Evolutionary conservation across 2,113 vertebrate genomes (phyloP).

Genomic region (Hipposideros armiger): DNA sequence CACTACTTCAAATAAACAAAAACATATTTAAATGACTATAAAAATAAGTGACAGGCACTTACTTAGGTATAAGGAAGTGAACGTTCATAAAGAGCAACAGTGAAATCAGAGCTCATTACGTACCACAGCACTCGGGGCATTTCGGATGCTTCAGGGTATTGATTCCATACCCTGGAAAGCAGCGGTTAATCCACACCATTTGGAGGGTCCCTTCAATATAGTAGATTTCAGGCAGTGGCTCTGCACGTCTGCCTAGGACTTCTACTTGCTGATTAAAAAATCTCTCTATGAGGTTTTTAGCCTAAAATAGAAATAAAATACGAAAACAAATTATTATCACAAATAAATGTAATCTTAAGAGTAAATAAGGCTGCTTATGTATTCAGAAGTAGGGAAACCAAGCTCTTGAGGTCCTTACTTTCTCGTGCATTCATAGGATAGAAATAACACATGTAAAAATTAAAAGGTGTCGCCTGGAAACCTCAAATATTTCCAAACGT

Average conservation of each 20-base stretch:
- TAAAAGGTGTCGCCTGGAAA: background rate
- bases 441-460: background rate
- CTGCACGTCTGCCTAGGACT: constrained; percentile 64
- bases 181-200: constrained; percentile 78
- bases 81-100: background rate
- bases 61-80: background rate
- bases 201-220: constrained; percentile 83
- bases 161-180: constrained; percentile 82
- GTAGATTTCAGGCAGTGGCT: constrained; percentile 79
- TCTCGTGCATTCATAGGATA: background rate
- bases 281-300: constrained; percentile 80
- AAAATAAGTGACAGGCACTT: background rate
- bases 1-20: background rate
- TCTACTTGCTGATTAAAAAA: constrained; percentile 85
- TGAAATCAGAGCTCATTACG: constrained; percentile 8
- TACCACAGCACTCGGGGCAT: constrained; percentile 85
- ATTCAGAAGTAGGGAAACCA: background rate
- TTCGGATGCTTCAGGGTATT: constrained; percentile 74
- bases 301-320: constrained; percentile 75
- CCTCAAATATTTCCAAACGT: background rate
- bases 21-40: background rate
- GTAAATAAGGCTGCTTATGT: background rate
- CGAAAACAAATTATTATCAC: constrained; percentile 45
- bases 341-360: background rate
- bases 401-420: background rate